Percentiles rank a stretch among this genome's conserved stretches.
Conservation (phyloP, 2,797 vertebrate species). For the Liparis tanakae region DNA sequence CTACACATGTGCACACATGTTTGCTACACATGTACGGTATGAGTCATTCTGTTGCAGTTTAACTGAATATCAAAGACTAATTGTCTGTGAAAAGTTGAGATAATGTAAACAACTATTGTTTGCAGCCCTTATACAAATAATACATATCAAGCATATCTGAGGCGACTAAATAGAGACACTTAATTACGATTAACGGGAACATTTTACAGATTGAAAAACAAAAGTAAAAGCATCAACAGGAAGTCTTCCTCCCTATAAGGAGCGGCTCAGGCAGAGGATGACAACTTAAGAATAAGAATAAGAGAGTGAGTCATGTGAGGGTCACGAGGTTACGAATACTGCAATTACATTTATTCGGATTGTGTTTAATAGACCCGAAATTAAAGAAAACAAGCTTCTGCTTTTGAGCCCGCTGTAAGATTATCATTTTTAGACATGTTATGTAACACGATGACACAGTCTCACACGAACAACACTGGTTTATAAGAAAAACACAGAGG, state of each 20-base stretch:
- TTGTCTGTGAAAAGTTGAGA: neutral
- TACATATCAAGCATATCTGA: neutral
- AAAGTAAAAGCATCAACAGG: neutral
- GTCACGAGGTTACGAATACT: conserved; percentile 7
- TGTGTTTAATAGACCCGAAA: conserved; percentile 7
- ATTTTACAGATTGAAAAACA: neutral
- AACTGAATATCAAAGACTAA: neutral
- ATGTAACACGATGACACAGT: conserved; percentile 26
- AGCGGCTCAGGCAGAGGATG: neutral
- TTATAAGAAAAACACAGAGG: neutral
- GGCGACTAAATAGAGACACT: too few species aligned
- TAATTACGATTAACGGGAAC: neutral
- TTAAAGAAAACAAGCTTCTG: neutral
- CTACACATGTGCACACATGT: too few species aligned
- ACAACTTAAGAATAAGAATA: neutral
- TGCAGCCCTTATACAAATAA: neutral
- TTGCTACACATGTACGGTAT: too few species aligned
- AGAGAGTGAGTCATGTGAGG: neutral
- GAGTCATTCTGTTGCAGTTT: neutral
- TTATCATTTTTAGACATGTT: conserved; percentile 10
- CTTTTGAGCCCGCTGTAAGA: conserved; percentile 13
- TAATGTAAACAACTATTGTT: neutral
- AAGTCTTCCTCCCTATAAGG: neutral
- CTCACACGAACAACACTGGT: conserved; percentile 10
- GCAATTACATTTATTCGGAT: conserved; percentile 4